Conservation (phyloP, 2,113 vertebrate genomes). For the Grantiella picta region DNA sequence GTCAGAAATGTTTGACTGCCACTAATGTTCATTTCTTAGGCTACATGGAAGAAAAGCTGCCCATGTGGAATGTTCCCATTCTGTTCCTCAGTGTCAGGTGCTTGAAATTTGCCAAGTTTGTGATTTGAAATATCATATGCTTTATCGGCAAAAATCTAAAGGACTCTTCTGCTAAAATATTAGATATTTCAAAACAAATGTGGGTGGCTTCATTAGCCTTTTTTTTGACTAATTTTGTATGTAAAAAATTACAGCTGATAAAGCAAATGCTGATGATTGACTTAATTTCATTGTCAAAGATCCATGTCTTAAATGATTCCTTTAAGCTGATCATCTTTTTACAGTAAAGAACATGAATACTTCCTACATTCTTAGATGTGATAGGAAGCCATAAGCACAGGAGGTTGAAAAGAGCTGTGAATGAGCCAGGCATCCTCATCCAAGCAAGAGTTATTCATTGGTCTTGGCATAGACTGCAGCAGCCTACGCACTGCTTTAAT, state of each 20-base stretch:
- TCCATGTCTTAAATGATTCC: neutral
- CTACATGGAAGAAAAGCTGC: neutral
- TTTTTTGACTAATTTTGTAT: neutral
- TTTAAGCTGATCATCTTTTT: neutral
- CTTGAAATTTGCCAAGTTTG: neutral
- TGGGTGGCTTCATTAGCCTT: neutral
- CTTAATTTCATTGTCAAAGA: neutral
- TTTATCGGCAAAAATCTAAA: neutral
- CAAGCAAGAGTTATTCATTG: conserved; percentile 55
- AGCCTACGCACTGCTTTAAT: conserved; percentile 44
- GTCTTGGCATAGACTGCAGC: conserved; percentile 35
- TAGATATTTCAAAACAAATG: neutral
- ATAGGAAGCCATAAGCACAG: neutral
- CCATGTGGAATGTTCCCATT: neutral
- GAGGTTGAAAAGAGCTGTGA: conserved; percentile 35
- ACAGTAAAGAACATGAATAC: neutral
- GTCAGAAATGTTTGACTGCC: neutral
- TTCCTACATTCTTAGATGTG: neutral
- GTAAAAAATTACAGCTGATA: neutral
- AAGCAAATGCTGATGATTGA: neutral
- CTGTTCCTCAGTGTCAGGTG: neutral
- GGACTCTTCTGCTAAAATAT: neutral
- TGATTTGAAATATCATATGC: neutral
- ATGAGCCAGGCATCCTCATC: conserved; percentile 20
- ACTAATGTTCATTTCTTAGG: neutral